A percentile compares a stretch with the other conserved stretches of the same genome.
These are phyloP conservation scores for Oscheius sp. DNA, from an alignment of 2,888 invertebrate genomes.

Conservation along the genomic window DNA sequence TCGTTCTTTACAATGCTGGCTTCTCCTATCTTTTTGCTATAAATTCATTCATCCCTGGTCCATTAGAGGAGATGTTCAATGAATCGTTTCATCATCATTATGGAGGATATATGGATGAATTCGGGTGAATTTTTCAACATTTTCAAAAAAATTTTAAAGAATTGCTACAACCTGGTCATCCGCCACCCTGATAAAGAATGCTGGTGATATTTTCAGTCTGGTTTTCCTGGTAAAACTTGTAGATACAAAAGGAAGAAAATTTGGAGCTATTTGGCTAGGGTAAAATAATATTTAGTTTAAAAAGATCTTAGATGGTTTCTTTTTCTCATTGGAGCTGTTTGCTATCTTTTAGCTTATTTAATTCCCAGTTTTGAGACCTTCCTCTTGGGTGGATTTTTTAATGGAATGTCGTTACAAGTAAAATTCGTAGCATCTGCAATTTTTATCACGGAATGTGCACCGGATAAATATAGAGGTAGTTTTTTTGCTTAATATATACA, in stretches of 20 bases:
- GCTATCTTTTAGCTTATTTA: not conserved
- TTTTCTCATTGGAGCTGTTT: not conserved
- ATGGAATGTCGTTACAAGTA: not conserved
- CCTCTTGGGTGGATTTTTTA: not conserved
- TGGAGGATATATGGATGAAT: not conserved
- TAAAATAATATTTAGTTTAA: not conserved
- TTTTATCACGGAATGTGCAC: not conserved
- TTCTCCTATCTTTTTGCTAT: not conserved
- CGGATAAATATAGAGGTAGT: not conserved
- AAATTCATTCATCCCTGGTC: constrained; percentile 7
- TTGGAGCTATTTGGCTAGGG: constrained; percentile 8
- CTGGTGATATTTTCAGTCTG: not conserved
- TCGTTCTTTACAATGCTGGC: not conserved
- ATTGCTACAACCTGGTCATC: not conserved
- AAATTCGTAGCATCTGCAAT: not conserved
- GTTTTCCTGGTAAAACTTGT: not conserved
- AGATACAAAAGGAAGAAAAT: constrained; percentile 1
- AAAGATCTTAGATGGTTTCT: not conserved
- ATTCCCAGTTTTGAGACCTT: constrained; percentile 11
- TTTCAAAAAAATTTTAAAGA: not conserved
- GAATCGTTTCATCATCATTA: constrained; percentile 1
- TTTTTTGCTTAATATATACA: not conserved
- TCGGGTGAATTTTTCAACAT: not conserved
- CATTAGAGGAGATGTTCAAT: constrained; percentile 21
- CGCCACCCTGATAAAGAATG: not conserved